Conservation (phyloP, 2,888 invertebrate genomes). For the Herminia tarsipennalis region DNA sequence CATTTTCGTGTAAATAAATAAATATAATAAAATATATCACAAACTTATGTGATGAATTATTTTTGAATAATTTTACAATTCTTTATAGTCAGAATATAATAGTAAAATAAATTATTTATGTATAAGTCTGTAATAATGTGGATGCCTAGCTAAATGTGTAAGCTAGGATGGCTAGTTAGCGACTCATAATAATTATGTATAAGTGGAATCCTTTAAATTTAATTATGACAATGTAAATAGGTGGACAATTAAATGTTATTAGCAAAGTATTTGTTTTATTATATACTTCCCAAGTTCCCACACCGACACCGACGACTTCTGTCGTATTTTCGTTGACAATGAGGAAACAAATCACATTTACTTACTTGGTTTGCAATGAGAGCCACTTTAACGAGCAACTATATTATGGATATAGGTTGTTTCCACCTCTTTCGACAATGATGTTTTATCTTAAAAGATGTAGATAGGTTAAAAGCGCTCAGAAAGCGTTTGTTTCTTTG, state of each 20-base stretch:
- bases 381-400: too few relatives aligned
- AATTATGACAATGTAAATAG: slow-evolving; percentile 71
- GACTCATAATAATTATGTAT: slow-evolving; percentile 66
- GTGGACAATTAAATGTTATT: slow-evolving; percentile 54
- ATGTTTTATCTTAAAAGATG: too few relatives aligned
- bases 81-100: slow-evolving; percentile 40
- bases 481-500: too few relatives aligned
- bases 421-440: too few relatives aligned
- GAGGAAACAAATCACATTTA: too few relatives aligned
- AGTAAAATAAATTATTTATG: slow-evolving; percentile 70
- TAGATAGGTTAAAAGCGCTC: too few relatives aligned
- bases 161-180: slow-evolving; percentile 51
- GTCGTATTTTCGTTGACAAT: too few relatives aligned
- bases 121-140: slow-evolving; percentile 53
- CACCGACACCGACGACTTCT: too few relatives aligned
- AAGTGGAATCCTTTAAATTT: slow-evolving; percentile 45
- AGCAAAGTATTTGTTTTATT: slow-evolving; percentile 26
- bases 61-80: slow-evolving; percentile 45
- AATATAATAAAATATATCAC: slow-evolving; percentile 55
- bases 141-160: slow-evolving; percentile 48
- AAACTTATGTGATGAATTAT: slow-evolving; percentile 61
- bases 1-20: slow-evolving; percentile 59
- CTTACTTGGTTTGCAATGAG: too few relatives aligned
- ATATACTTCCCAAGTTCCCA: slow-evolving; percentile 1
- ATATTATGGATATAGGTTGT: too few relatives aligned